A percentile compares a stretch with the other conserved stretches of the same genome.
These are phyloP conservation scores for Archips crataeganus DNA, from an alignment of 2,888 invertebrate species.

Conservation along the genomic window DNA sequence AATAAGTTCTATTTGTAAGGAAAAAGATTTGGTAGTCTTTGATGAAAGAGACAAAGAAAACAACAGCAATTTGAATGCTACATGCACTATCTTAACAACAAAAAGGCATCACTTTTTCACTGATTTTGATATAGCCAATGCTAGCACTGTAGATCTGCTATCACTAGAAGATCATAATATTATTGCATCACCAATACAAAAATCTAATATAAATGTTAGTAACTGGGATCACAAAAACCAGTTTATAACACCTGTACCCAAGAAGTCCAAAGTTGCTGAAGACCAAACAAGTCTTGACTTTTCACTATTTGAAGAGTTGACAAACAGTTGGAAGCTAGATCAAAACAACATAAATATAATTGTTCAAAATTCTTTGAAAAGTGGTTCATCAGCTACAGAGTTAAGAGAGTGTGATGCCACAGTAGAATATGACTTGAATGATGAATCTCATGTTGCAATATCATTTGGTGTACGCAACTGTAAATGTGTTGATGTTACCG, in stretches of 20 bases:
- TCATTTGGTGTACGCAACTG: slow-evolving; percentile 66
- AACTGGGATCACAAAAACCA: slow-evolving; percentile 14
- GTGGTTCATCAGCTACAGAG: slow-evolving; percentile 56
- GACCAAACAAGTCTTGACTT: slow-evolving; percentile 53
- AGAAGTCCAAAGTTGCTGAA: slow-evolving; percentile 43
- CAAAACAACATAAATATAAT: slow-evolving; percentile 44
- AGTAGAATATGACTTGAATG: slow-evolving; percentile 49
- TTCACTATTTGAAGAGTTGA: slow-evolving; percentile 59
- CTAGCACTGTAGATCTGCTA: slow-evolving; percentile 28
- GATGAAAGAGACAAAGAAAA: slow-evolving; percentile 31
- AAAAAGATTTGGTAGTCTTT: slow-evolving; percentile 8
- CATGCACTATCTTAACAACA: not conserved
- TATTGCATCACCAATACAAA: not conserved
- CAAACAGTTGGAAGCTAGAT: not conserved
- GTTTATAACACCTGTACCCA: not conserved
- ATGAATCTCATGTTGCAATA: slow-evolving; percentile 57
- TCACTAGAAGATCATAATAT: slow-evolving; percentile 10
- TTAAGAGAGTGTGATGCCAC: slow-evolving; percentile 49
- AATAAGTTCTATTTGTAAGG: not conserved
- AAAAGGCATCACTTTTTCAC: slow-evolving; percentile 9
- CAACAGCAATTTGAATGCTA: slow-evolving; percentile 1
- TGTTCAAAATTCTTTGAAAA: slow-evolving; percentile 48
- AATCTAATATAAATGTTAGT: slow-evolving; percentile 1
- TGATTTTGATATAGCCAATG: slow-evolving; percentile 20
- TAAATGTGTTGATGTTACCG: slow-evolving; percentile 61